phyloP scores from a whole-genome alignment of 1,140 invertebrate genomes.

The Semibalanus balanoides region DNA sequence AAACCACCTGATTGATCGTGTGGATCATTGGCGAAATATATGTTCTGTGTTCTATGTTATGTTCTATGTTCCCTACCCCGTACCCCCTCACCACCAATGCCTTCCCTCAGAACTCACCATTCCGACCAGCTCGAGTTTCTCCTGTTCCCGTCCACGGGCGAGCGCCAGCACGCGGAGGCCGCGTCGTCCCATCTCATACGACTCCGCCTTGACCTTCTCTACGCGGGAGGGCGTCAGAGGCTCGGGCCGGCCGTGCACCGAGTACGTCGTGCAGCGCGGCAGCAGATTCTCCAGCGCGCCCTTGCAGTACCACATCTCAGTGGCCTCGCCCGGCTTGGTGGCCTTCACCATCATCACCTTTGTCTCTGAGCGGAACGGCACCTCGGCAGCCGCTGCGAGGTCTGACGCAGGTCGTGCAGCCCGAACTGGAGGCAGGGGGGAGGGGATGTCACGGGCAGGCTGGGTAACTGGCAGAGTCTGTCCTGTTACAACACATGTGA shows the following conservation, averaged over 20 bases:
- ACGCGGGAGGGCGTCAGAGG: slow-evolving; percentile 64
- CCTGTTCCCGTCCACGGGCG: slow-evolving; percentile 11
- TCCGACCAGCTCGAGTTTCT: slow-evolving; percentile 10
- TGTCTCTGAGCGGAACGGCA: slow-evolving; percentile 91
- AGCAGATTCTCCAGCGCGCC: slow-evolving; percentile 85
- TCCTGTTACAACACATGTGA: no score
- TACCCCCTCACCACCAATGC: no score
- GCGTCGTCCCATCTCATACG: slow-evolving; percentile 30
- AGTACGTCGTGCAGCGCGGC: slow-evolving; percentile 70
- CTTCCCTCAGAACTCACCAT: no score
- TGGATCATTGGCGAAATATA: no score
- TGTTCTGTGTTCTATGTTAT: no score
- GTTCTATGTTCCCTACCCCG: no score
- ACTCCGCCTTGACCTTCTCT: slow-evolving; percentile 55
- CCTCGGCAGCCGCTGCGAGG: slow-evolving; percentile 80
- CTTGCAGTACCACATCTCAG: slow-evolving; percentile 37
- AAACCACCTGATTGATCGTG: no score
- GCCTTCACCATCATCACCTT: slow-evolving; percentile 97
- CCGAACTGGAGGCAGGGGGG: slow-evolving; percentile 43
- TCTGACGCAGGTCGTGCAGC: slow-evolving; percentile 61
- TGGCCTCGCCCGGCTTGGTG: slow-evolving; percentile 49
- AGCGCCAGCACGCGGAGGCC: slow-evolving; percentile 31
- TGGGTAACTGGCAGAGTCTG: no score
- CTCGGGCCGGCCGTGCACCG: slow-evolving; percentile 49
- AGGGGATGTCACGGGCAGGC: no score